Conservation (phyloP, 92 coral and sea anemone species). For the Isaurus tuberculatus region DNA sequence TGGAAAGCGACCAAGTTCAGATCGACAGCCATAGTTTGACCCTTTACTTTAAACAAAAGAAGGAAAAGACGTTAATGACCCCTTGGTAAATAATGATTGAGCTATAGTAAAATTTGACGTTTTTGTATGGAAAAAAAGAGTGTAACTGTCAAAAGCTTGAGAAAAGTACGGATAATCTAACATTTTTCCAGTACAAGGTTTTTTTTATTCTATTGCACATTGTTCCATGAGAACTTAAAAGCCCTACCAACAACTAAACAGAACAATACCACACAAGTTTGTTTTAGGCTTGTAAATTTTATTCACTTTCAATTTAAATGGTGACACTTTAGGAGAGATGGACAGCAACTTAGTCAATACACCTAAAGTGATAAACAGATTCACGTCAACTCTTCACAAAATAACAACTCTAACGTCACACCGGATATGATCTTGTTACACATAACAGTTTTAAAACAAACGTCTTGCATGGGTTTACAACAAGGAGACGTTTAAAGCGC, state of each 20-base stretch:
- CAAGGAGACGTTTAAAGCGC: constrained; percentile 30
- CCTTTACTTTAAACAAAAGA: no score
- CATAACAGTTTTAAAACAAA: constrained; percentile 28
- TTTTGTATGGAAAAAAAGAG: no score
- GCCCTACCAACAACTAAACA: neutral
- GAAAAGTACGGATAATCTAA: no score
- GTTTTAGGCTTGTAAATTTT: constrained; percentile 4
- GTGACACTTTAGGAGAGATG: constrained; percentile 19
- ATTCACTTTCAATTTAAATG: neutral
- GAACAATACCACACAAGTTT: neutral
- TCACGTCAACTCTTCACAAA: constrained; percentile 17
- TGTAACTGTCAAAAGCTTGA: no score
- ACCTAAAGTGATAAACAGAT: constrained; percentile 28
- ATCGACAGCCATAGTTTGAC: no score
- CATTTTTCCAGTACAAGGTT: no score
- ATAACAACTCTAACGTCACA: constrained; percentile 32
- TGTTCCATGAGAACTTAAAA: no score
- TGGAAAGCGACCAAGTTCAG: no score
- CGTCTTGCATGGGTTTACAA: constrained; percentile 40
- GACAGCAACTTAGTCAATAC: constrained; percentile 9
- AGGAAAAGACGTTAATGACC: no score
- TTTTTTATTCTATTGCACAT: no score
- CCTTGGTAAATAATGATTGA: no score
- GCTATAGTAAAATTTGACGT: no score
- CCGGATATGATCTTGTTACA: constrained; percentile 18